Base-by-base conservation (phyloP, 2,888 invertebrate genomes). In the Andrena bicolor region DNA sequence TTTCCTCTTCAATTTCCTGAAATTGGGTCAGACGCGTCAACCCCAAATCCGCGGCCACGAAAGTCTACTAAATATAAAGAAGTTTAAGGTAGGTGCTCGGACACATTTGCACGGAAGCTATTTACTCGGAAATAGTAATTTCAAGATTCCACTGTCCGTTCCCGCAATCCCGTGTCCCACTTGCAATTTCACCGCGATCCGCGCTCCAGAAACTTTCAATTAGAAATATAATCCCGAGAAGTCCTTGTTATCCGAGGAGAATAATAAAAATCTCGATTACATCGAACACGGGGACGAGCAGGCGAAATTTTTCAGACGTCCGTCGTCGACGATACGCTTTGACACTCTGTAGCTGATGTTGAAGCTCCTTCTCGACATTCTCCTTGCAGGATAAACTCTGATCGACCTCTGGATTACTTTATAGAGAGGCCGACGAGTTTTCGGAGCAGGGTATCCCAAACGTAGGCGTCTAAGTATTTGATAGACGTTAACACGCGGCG, bases 71-170 rank as follows among this genome's bases (percentile, higher is more conserved):
- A 23, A 6, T 2, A 63, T 2, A 8, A 13, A 23, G 16, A 26
- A 16, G 16, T 0, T 58, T 28, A 20, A 70, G 35, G 41, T 28
- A 70, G 35, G 41, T 6, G 0, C 23, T 6, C 20, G 56, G 28
- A 23, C 28, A 58, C 32, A n/a, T 70, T 60, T n/a, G 23, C 58
- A 20, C 48, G 41, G 10, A 6, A 60, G 48, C 70, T 41, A 48
- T 70, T 58, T 48, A 70, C 58, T 20, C 48, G 56, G 28, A 10
- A 16, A 41, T 28, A 35, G 48, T 70, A 58, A 70, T 58, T 60
- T 2, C 2, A 32, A 32, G 58, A 70, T 20, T 30, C 28, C 28
- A 70, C 60, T 35, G 58, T 26, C n/a, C 32, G 32, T 1, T 1
- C 41, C 20, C n/a, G 10, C 53, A 53, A 23, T 8, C 53, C 20